Conservation (phyloP, 2,888 invertebrate genomes). For the Dendrolimus pini region DNA sequence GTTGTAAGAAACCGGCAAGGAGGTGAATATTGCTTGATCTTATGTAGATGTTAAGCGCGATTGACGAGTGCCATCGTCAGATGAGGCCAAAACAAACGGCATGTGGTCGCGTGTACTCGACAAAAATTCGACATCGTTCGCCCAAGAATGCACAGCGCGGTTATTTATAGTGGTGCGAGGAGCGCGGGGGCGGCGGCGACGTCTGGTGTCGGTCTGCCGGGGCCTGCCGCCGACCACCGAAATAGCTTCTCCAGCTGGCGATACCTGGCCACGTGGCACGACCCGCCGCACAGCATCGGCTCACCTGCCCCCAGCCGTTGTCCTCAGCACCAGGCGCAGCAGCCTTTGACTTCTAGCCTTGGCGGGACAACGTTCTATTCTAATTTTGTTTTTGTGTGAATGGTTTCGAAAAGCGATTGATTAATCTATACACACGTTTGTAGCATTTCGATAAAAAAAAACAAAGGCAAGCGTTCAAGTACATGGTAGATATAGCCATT, state of each 20-base stretch:
- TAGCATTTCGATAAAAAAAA: neutral
- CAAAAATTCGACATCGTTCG: conserved; percentile 76
- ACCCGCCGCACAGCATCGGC: conserved; percentile 33
- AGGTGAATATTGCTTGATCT: neutral
- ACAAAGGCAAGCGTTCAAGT: neutral
- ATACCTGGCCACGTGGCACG: conserved; percentile 70
- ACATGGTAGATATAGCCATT: neutral
- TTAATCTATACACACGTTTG: neutral
- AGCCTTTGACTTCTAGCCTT: no score
- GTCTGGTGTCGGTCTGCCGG: conserved; percentile 79
- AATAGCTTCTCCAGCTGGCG: conserved; percentile 74
- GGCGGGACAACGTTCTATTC: no score
- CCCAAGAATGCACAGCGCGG: conserved; percentile 74
- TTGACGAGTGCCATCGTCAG: conserved; percentile 17
- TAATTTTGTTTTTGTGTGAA: neutral
- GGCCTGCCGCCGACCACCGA: conserved; percentile 78
- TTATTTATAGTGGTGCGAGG: conserved; percentile 71
- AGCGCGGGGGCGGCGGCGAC: conserved; percentile 74
- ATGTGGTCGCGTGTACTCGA: conserved; percentile 75
- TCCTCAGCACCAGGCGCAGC: neutral
- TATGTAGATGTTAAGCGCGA: neutral
- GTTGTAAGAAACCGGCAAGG: no score
- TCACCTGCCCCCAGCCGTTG: conserved; percentile 28
- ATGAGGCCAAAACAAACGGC: conserved; percentile 70
- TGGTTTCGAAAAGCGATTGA: neutral